phyloP scores from a whole-genome alignment of 2,888 invertebrate species.

The Drosophila birchii region DNA sequence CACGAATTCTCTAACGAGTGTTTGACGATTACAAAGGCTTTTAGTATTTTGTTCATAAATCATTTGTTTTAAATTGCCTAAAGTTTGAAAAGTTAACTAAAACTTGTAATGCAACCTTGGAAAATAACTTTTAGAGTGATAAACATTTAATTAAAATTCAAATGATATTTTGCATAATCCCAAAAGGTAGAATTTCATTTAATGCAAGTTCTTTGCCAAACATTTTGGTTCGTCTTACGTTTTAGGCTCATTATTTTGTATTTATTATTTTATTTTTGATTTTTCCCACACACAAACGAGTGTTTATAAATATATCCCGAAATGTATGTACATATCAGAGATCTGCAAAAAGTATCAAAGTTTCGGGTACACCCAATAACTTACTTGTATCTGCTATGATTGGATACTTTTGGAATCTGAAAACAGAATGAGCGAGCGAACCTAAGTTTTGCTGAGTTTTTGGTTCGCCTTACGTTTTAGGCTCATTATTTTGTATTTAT shows the following conservation, averaged over 20 bases:
- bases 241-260: background rate
- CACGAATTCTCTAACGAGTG: too few species aligned
- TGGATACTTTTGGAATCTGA: too few species aligned
- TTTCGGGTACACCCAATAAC: too few species aligned
- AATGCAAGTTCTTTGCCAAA: background rate
- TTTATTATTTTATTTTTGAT: background rate
- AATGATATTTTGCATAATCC: background rate
- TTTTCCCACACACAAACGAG: background rate
- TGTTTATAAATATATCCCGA: constrained; percentile 29
- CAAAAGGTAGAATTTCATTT: background rate
- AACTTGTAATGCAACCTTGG: too few species aligned
- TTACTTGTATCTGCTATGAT: too few species aligned
- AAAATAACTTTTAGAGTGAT: background rate
- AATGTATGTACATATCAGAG: too few species aligned
- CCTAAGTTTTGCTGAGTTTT: too few species aligned
- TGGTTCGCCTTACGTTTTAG: background rate
- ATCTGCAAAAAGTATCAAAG: too few species aligned
- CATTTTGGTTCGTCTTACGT: background rate
- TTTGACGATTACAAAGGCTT: background rate
- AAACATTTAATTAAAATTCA: background rate
- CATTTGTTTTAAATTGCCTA: too few species aligned
- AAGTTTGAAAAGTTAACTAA: background rate
- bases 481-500: background rate
- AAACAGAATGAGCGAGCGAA: too few species aligned
- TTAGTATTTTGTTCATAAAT: background rate